A percentile compares a stretch with the other conserved stretches of the same genome.
phyloP scores from a whole-genome alignment of 2,888 invertebrate species.

The Willowsia nigromaculata region DNA sequence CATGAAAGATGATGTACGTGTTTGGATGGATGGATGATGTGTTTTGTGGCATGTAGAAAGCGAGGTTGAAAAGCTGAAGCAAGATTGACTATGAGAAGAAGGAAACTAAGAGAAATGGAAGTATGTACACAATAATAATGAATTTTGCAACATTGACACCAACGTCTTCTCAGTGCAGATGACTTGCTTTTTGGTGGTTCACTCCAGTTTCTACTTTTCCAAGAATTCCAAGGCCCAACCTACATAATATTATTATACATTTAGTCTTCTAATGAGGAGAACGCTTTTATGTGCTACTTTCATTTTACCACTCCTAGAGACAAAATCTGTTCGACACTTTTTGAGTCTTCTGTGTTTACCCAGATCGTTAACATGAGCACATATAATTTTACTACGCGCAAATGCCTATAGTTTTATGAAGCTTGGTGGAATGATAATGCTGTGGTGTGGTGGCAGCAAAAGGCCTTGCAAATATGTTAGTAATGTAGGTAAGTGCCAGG shows the following conservation, averaged over 20 bases:
- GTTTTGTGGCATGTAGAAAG: neutral
- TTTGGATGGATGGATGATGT: neutral
- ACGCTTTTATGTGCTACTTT: constrained; percentile 34
- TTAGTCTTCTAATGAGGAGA: constrained; percentile 42
- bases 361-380: constrained; percentile 18
- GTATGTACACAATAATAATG: neutral
- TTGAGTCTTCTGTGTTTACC: neutral
- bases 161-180: neutral
- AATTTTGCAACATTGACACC: constrained; percentile 12
- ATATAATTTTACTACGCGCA: neutral
- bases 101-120: neutral
- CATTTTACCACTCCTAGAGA: constrained; percentile 27
- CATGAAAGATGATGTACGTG: neutral
- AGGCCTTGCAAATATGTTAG: neutral
- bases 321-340: constrained; percentile 41
- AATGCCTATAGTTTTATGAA: neutral
- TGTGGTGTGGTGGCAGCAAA: neutral
- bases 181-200: neutral
- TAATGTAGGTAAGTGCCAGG: neutral
- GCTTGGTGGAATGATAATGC: neutral
- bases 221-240: neutral
- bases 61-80: neutral
- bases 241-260: constrained; percentile 14
- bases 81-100: neutral
- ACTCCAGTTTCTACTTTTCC: neutral